Evolutionary conservation across 2,797 vertebrate species (phyloP).

Genomic region (Galagoides demidoff): DNA sequence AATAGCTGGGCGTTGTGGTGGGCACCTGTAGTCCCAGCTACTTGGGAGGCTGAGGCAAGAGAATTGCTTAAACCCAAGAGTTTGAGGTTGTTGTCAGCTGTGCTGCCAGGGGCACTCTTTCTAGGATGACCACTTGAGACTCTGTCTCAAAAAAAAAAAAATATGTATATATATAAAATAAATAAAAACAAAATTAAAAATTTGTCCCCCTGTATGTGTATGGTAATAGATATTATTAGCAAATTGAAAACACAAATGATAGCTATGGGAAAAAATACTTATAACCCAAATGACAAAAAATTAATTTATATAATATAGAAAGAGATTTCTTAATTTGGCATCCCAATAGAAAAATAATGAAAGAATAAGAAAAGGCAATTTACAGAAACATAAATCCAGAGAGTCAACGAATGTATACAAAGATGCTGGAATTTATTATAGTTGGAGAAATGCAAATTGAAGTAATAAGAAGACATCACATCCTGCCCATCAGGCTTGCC

Average conservation of each 20-base stretch:
- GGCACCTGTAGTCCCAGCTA: too few relatives aligned
- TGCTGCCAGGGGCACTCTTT: too few relatives aligned
- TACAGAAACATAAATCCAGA: not conserved
- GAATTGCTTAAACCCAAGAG: too few relatives aligned
- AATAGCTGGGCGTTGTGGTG: too few relatives aligned
- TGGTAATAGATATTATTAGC: not conserved
- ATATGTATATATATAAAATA: too few relatives aligned
- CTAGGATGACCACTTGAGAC: too few relatives aligned
- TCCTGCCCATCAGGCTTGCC: not conserved
- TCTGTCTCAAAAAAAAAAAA: too few relatives aligned
- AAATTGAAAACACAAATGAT: constrained; percentile 17
- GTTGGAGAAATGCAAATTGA: constrained; percentile 27
- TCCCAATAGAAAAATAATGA: not conserved
- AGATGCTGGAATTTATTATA: not conserved
- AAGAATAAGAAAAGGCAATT: not conserved
- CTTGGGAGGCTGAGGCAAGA: too few relatives aligned
- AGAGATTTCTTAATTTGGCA: constrained; percentile 33
- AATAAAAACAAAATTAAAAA: not conserved
- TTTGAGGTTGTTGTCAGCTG: too few relatives aligned
- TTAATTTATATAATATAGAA: not conserved
- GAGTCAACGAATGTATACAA: not conserved
- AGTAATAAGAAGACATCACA: not conserved
- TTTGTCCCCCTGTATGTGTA: accelerated
- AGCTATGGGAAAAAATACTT: not conserved
- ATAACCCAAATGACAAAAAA: not conserved